Evolutionary conservation across 1,140 invertebrate species (phyloP), one percentile per base, ranked within the genome.

Genomic region (Spodoptera frugiperda): DNA sequence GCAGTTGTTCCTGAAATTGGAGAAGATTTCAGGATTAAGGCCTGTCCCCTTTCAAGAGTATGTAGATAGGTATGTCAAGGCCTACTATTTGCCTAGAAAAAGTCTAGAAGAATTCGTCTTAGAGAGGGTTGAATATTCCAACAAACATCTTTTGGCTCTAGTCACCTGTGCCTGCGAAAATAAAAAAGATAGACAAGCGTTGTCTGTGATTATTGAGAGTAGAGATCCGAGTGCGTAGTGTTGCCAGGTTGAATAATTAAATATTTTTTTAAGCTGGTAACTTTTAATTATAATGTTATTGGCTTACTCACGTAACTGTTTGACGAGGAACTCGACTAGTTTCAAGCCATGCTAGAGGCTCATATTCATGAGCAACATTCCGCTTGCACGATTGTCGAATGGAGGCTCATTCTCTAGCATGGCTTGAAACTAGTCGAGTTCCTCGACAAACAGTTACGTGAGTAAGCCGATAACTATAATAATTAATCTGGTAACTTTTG

Each of bases 21-120:
- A 99, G 90, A 96, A 97, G 84, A 96, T 99, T 15, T 97, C 98
- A 0, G 95, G 95, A 10, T 84, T 98, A 12, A 96, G 97, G 89
- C 98, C 98, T 14, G 95, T 99, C 48, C 98, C 98, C 10, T 97
- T 98, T 87, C 96, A 96, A 83, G 97, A 98, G 61, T 98, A 98
- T 85, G 98, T 99, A 0, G 98, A 99, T 93, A 95, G 95, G 25
- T 99, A 99, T 87, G 97, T 99, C 1, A 99, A 99, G 91, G 98
- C 98, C 0, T 99, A 98, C 90, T 99, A 99, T 94, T 95, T 99
- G 80, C 97, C 98, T 0, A 97, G 99, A 83, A 95, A 95, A 75
- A 96, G 96, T 75, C 95, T 99, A 6, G 98, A 99, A 93, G 95
- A 96, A 17, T 99, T 98, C 97, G 96, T 99, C 11, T 95, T 96